A percentile compares a stretch with the other conserved stretches of the same genome.
phyloP scores from a whole-genome alignment of 37 sponge, comb jelly and placozoan genomes.

The Diacarnus erythraeanus region DNA sequence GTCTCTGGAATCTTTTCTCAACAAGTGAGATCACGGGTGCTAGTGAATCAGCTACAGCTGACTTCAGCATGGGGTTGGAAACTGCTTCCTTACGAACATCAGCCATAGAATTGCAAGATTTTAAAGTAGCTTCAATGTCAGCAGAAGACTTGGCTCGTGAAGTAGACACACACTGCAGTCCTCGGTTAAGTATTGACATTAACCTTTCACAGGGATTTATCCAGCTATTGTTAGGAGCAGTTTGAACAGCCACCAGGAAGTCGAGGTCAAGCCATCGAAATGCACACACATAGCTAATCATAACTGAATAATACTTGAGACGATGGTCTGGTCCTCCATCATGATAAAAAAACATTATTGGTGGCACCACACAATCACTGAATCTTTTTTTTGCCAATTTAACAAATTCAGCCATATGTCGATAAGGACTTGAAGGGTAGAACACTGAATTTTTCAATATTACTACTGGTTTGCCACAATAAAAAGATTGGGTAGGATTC shows the following conservation, averaged over 20 bases:
- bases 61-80: background rate
- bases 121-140: constrained; percentile 17
- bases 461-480: constrained; percentile 31
- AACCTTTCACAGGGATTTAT: constrained; percentile 10
- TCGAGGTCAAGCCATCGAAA: constrained; percentile 45
- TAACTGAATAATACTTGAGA: constrained; percentile 29
- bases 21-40: background rate
- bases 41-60: background rate
- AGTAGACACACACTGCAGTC: constrained; percentile 27
- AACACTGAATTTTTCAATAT: constrained; percentile 38
- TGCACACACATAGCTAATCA: constrained; percentile 2
- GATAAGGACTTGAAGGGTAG: constrained; percentile 22
- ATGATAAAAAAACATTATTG: constrained; percentile 39
- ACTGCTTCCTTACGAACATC: background rate
- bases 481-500: constrained; percentile 12
- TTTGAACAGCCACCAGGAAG: constrained; percentile 25
- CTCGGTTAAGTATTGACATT: background rate
- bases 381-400: background rate
- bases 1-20: background rate
- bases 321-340: constrained; percentile 66
- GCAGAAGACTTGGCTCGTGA: constrained; percentile 11
- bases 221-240: background rate
- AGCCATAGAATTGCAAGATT: background rate
- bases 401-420: constrained; percentile 35
- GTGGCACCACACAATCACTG: background rate